Conservation (phyloP, 2,113 vertebrate species). For the Corythornis cristatus region DNA sequence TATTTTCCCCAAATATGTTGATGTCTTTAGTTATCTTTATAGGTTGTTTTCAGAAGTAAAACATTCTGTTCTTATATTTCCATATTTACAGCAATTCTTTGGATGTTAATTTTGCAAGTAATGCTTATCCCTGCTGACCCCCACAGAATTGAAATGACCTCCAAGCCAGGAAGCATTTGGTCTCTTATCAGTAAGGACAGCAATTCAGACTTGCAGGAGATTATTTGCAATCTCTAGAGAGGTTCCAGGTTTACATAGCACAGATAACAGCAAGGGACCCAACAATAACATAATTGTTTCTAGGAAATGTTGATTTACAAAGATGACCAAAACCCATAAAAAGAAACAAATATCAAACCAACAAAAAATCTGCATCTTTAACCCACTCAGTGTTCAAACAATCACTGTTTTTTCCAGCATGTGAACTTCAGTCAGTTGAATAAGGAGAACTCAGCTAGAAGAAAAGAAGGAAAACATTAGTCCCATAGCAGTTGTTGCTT, state of each 20-base stretch:
- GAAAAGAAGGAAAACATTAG: slow-evolving; percentile 51
- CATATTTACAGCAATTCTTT: background rate
- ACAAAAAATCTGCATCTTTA: background rate
- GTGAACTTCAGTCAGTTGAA: slow-evolving; percentile 70
- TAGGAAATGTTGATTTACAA: slow-evolving; percentile 37
- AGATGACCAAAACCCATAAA: background rate
- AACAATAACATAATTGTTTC: background rate
- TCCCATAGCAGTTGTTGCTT: background rate
- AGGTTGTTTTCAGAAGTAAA: background rate
- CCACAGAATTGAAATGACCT: background rate
- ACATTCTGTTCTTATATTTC: background rate
- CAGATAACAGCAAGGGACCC: background rate
- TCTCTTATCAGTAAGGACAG: background rate
- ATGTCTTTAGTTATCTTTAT: background rate
- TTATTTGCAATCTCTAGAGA: background rate
- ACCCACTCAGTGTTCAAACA: background rate
- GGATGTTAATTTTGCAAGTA: background rate
- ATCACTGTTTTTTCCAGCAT: background rate
- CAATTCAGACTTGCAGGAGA: background rate
- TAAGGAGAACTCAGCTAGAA: slow-evolving; percentile 82
- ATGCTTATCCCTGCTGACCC: background rate
- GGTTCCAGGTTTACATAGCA: background rate
- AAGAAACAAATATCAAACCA: too few relatives aligned
- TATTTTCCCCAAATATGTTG: background rate
- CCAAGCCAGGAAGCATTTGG: background rate